These are phyloP conservation scores for Ephialtes manifestator DNA, from an alignment of 2,888 invertebrate genomes.

Conservation along the genomic window DNA sequence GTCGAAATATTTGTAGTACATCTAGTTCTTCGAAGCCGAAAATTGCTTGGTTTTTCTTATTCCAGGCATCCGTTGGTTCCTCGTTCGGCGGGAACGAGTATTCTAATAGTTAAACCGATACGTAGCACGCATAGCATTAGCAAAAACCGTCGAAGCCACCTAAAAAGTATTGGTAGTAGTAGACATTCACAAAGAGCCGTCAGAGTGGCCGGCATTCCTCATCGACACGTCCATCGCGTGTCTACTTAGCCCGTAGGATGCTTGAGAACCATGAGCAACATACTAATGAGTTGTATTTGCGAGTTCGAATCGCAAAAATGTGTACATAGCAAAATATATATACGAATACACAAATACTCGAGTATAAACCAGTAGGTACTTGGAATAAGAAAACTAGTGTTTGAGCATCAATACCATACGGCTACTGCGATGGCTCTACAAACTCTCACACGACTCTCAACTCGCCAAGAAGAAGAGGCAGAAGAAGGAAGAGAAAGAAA, in stretches of 20 bases:
- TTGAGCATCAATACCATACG: slow-evolving; percentile 35
- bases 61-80: slow-evolving; percentile 16
- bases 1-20: slow-evolving; percentile 36
- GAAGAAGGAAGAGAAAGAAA: not conserved
- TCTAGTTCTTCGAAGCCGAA: not conserved
- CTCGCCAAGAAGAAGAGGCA: slow-evolving; percentile 25
- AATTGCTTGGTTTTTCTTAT: slow-evolving; percentile 39
- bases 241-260: slow-evolving; percentile 49
- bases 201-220: slow-evolving; percentile 61
- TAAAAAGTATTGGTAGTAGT: not conserved
- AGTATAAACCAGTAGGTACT: slow-evolving; percentile 55
- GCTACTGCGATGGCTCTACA: slow-evolving; percentile 50
- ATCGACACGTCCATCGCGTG: slow-evolving; percentile 60
- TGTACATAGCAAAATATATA: slow-evolving; percentile 28
- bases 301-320: slow-evolving; percentile 28
- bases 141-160: not conserved
- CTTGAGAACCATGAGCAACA: slow-evolving; percentile 30
- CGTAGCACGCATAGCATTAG: slow-evolving; percentile 42
- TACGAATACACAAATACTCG: slow-evolving; percentile 37
- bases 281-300: slow-evolving; percentile 62
- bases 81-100: slow-evolving; percentile 65
- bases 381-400: slow-evolving; percentile 59
- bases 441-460: slow-evolving; percentile 60
- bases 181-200: slow-evolving; percentile 20
- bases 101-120: slow-evolving; percentile 69